Evolutionary conservation across 2,888 invertebrate species (phyloP), one percentile per base, ranked within the genome.

Genomic region (Drosophila gaucha): DNA sequence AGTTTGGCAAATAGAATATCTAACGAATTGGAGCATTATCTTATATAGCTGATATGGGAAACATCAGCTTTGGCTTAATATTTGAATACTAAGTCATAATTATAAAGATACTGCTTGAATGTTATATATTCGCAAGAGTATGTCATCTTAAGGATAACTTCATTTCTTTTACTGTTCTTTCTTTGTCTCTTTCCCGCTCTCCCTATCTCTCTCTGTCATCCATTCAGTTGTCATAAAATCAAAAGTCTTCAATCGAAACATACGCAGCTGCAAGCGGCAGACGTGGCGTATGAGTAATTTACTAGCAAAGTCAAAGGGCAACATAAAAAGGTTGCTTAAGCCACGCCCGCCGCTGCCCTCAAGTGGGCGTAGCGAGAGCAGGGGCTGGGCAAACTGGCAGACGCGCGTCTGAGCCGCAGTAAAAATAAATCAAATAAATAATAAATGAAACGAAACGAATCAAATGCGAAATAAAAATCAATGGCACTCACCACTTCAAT

Each of bases 401-500:
- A 18, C n/a, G 58, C 43, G 46, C 54, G 24, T 54, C 60, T 49
- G 47, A 56, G 64, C 51, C 78, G 87, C 67, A 83, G 85, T 75
- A 67, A 69, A 84, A 84, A 86, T 82, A 82, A 84, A 82, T 82
- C 82, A 87, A 86, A 86, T 82, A 86, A 82, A 82, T 82, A 82
- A 82, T 86, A 82, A 84, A 80, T 80, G 82, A 86, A 86, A 86
- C 87, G 87, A 82, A 80, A 68, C 82, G 82, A 82, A 82, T 82
- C 78, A 82, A 82, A 86, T 82, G 87, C 73, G 87, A 80, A 86
- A 86, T 86, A 82, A 86, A 82, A 86, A 82, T 86, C 87, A 82
- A 86, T 86, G 82, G 69, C 82, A 78, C 82, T 82, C 82, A 75
- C 72, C 85, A 86, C 87, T 86, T 78, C 63, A 86, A 82, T 86